These are phyloP conservation scores for Carettochelys insculpta DNA, from an alignment of 2,113 vertebrate genomes.

Conservation along the genomic window DNA sequence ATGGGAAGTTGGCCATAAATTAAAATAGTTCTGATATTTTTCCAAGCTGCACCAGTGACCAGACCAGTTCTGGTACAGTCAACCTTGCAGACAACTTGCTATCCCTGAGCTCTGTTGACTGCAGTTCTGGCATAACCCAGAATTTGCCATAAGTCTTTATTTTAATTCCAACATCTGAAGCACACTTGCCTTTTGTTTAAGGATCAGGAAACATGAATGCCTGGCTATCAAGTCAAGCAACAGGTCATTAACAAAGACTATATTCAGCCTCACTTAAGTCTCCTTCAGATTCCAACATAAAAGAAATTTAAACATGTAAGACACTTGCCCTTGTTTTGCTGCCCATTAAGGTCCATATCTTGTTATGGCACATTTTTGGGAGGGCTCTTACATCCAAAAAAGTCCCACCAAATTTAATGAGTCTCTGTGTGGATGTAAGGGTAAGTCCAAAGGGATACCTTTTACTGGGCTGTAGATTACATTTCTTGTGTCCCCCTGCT, in stretches of 20 bases:
- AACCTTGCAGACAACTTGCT: neutral
- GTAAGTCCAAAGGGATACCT: neutral
- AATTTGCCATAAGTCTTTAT: neutral
- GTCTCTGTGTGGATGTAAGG: neutral
- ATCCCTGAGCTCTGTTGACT: neutral
- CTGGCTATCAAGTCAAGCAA: neutral
- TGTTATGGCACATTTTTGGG: neutral
- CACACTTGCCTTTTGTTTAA: neutral
- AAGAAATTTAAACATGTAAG: neutral
- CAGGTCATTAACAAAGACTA: neutral
- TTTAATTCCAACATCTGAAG: neutral
- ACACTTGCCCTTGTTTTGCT: neutral
- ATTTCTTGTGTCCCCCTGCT: conserved; percentile 15
- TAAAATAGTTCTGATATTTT: neutral
- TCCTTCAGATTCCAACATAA: neutral
- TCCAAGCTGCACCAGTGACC: neutral
- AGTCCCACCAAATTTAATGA: neutral
- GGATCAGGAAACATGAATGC: neutral
- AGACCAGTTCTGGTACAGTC: neutral
- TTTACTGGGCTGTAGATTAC: conserved; percentile 1
- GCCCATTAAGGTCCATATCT: neutral
- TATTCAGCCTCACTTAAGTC: neutral
- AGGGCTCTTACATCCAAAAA: neutral
- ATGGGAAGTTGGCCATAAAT: neutral
- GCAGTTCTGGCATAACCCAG: neutral